A percentile compares a stretch with the other conserved stretches of the same genome.
Evolutionary conservation across 2,797 vertebrate species (phyloP).

Genomic region (Anolis apletophallus): DNA sequence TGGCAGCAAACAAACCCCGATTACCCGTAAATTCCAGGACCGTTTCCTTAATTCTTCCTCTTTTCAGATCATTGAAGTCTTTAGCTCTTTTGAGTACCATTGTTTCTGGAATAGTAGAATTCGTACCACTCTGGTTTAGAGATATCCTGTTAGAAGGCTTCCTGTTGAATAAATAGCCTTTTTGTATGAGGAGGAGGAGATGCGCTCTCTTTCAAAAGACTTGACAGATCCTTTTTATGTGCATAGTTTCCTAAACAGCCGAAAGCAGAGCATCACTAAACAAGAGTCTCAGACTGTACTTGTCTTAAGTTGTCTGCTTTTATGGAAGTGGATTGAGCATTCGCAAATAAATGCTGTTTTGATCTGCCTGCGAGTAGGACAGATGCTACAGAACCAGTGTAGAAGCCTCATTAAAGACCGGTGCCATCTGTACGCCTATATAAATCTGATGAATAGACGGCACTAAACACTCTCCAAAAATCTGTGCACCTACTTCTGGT

Average conservation of each 20-base stretch:
- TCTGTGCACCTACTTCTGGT: conserved; percentile 20
- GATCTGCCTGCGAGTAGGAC: conserved; percentile 43
- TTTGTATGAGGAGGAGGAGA: not conserved
- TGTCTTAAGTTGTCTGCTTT: conserved; percentile 41
- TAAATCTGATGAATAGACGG: conserved; percentile 48
- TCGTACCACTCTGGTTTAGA: conserved; percentile 9
- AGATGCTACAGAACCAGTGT: conserved; percentile 51
- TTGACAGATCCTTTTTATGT: conserved; percentile 27
- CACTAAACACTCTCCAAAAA: conserved; percentile 41
- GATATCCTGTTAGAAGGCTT: not conserved
- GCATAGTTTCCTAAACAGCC: not conserved
- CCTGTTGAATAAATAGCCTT: not conserved
- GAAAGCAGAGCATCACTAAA: conserved; percentile 28
- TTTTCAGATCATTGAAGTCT: not conserved
- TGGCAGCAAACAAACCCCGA: conserved; percentile 9
- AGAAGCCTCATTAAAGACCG: conserved; percentile 52
- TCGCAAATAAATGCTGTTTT: conserved; percentile 62
- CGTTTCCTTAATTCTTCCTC: not conserved
- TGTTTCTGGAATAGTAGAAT: conserved; percentile 1
- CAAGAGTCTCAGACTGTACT: not conserved
- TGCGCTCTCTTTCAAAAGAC: not conserved
- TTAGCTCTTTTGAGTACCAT: not conserved
- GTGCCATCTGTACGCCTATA: conserved; percentile 60
- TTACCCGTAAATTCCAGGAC: not conserved
- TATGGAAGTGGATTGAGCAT: conserved; percentile 49